Percentiles rank a stretch among this genome's conserved stretches.
phyloP scores from a whole-genome alignment of 2,113 vertebrate genomes.

The Gymnogyps californianus region DNA sequence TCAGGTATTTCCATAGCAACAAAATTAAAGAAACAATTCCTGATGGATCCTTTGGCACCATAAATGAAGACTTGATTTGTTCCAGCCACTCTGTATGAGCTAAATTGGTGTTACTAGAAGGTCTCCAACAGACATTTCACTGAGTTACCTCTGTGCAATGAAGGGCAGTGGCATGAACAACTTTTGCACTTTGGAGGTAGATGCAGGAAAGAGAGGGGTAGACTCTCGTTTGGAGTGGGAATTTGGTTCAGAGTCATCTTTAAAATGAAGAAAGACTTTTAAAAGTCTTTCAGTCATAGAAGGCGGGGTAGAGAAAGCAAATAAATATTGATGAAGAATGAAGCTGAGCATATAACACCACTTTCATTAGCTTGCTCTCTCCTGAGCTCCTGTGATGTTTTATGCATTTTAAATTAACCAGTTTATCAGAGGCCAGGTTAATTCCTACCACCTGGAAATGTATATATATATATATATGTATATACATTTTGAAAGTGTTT shows the following conservation, averaged over 20 bases:
- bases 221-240: neutral
- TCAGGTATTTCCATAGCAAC: neutral
- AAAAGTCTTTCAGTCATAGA: neutral
- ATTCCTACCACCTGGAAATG: conserved; percentile 9
- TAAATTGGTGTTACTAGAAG: neutral
- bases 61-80: neutral
- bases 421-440: neutral
- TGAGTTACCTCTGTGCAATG: neutral
- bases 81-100: neutral
- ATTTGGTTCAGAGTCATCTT: neutral
- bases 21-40: neutral
- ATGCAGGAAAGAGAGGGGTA: neutral
- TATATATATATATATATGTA: neutral
- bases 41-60: neutral
- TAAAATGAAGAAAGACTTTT: neutral
- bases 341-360: neutral
- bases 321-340: conserved; percentile 45
- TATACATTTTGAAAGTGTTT: neutral
- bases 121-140: neutral
- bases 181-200: neutral
- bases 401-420: conserved; percentile 6
- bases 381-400: neutral
- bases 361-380: neutral
- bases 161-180: neutral
- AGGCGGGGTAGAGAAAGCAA: neutral